Base-by-base conservation (phyloP, 1,140 invertebrate genomes). In the Varroa destructor region DNA sequence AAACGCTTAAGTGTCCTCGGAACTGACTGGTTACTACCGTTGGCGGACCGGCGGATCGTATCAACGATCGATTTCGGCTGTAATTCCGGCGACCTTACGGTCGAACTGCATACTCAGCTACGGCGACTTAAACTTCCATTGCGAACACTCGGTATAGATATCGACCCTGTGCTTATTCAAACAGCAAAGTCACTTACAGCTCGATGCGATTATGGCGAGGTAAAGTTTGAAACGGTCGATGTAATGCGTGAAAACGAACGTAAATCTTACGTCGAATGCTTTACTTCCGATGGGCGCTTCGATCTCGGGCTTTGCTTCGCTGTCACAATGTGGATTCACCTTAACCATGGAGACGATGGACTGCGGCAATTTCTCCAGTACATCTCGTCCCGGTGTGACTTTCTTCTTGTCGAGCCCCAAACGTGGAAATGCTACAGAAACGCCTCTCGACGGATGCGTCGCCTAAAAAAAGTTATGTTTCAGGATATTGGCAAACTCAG, bases 281-380 rank as follows among this genome's bases (percentile, higher is more conserved):
- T 70, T 1, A 81, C 80, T 71, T 3, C 46, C 46, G 46, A 51
- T 8, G 70, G 75, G 1, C 80, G 79, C 73, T 91, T 90, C 79
- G 85, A 89, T 79, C 81, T 85, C 14, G 81, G 84, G 43, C 89
- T 88, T 78, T 88, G 87, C 77, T 89, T 90, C 79, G 89, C 88
- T 25, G 84, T 89, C 12, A 89, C 88, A 14, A 89, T 91, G 88
- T 91, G 89, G 89, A 88, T 91, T 74, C 89, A 91, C 79, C 76
- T 91, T 42, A 90, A 90, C 78, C 80, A 87, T 79, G 87, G 88
- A 12, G 89, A 91, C 81, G 77, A 80, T 3, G 88, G 87, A 0
- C 77, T 90, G 14, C 76, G 80, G 70, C 42, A 55, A 10, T 78
- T 78, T 71, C 71, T 77, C 12, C 71, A 78, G 5, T 87, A 87